Percentiles rank a stretch among this genome's conserved stretches.
phyloP scores from a whole-genome alignment of 2,797 vertebrate species.

The Galagoides demidoff region DNA sequence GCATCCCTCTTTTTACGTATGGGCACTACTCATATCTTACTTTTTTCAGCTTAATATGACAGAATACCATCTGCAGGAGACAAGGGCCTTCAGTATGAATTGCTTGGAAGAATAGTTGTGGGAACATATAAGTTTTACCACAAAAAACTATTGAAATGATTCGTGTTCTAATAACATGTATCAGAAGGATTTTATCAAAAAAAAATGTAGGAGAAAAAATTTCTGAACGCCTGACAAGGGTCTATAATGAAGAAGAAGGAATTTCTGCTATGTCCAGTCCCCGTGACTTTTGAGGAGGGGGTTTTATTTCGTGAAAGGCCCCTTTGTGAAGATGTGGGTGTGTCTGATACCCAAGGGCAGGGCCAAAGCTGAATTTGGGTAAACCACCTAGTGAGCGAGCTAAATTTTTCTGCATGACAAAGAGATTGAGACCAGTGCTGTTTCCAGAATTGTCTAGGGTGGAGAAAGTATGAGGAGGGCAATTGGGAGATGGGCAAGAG shows the following conservation, averaged over 20 bases:
- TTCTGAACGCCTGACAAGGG: background rate
- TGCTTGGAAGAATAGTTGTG: background rate
- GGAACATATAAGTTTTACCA: background rate
- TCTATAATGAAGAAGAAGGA: background rate
- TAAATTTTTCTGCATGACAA: background rate
- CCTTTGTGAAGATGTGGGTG: background rate
- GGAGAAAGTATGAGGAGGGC: background rate
- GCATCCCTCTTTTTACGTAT: background rate
- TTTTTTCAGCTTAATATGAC: background rate
- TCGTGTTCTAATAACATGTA: background rate
- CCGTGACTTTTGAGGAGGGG: background rate
- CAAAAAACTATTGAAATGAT: background rate
- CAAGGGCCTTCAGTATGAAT: background rate
- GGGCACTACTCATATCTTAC: no score
- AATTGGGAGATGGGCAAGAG: no score
- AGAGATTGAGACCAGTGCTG: background rate
- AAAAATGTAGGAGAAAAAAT: background rate
- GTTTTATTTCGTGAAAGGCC: background rate
- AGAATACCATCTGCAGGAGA: background rate
- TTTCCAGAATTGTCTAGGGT: background rate
- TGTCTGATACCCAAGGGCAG: background rate
- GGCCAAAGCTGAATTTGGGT: background rate
- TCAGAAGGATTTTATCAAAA: background rate
- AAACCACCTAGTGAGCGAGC: background rate
- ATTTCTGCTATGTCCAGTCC: background rate